Conservation (phyloP, 2,113 vertebrate species). For the Bufo gargarizans region DNA sequence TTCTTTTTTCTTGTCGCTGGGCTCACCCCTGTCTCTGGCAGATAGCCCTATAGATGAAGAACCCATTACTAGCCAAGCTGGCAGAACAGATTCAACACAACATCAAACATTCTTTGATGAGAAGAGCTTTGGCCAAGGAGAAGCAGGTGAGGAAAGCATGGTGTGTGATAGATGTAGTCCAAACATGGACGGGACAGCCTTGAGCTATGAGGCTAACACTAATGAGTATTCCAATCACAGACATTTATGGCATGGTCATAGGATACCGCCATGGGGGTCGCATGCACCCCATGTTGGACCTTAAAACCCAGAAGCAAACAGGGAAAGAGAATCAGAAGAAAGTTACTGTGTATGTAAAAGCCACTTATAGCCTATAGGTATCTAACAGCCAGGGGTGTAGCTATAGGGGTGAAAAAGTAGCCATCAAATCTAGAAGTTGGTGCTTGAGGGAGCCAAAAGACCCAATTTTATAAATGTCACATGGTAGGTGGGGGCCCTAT, state of each 20-base stretch:
- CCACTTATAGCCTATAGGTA: no score
- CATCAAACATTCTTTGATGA: slow-evolving; percentile 76
- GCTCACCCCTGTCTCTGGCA: slow-evolving; percentile 60
- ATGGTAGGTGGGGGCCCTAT: no score
- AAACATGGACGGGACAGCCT: not conserved
- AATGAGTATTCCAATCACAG: not conserved
- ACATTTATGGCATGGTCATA: not conserved
- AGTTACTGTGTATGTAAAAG: no score
- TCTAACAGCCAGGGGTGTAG: no score
- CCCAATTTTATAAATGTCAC: no score
- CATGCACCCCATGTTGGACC: no score
- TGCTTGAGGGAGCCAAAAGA: no score
- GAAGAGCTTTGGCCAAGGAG: slow-evolving; percentile 85
- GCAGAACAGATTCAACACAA: slow-evolving; percentile 66
- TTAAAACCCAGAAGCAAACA: no score
- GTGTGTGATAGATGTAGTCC: not conserved
- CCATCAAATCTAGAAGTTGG: no score
- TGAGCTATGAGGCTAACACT: not conserved
- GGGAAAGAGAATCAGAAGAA: no score
- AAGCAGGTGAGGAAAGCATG: slow-evolving; percentile 75
- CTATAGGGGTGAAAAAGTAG: no score
- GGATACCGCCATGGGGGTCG: not conserved
- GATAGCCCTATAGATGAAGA: slow-evolving; percentile 62
- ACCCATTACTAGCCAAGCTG: slow-evolving; percentile 45
- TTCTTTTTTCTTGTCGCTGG: not conserved